Evolutionary conservation across 1,140 invertebrate genomes (phyloP), one percentile per base, ranked within the genome.

Genomic region (Sinella curviseta): DNA sequence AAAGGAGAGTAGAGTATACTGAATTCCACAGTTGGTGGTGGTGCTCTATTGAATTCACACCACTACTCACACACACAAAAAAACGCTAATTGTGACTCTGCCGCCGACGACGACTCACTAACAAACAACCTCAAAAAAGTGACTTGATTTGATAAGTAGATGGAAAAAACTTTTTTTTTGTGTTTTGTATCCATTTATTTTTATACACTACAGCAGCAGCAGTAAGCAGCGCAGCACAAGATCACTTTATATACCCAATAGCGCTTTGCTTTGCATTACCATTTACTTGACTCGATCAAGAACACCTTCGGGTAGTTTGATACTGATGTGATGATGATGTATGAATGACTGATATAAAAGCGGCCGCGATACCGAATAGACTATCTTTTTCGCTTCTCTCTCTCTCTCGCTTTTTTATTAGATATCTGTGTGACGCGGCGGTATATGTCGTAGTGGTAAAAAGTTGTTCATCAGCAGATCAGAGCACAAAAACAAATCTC

Each of bases 271-370:
- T 20, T 8, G 8, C 39, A 20, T 48, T 48, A 48, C 39, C 20
- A 48, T 20, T 48, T 48, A 48, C 39, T 48, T 48, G 39, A 12
- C 39, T 48, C 39, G 39, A 48, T 48, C 39, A 48, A 48, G 39
- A 48, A 48, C 39, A 48, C 39, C 39, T 48, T 65, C 57, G 57
- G 57, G 8, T n/a, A 65, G 57, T 48, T 48, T 48, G 39, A 48
- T 48, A 20, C 39, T 65, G 57, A 65, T 65, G 57, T 65, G 57
- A 65, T 65, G 57, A 65, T 65, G 57, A 65, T 65, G 57, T n/a
- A 65, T 65, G 57, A 65, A 65, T 65, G 57, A 65, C 57, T 65
- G 57, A 65, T 65, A 65, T 65, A 16, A 65, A 65, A 65, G 57
- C 16, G 26, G 57, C 24, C 3, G 26, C 8, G 57, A 65, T 65